Evolutionary conservation across 2,797 vertebrate genomes (phyloP), one percentile per base, ranked within the genome.

Genomic region (Macropodus opercularis): DNA sequence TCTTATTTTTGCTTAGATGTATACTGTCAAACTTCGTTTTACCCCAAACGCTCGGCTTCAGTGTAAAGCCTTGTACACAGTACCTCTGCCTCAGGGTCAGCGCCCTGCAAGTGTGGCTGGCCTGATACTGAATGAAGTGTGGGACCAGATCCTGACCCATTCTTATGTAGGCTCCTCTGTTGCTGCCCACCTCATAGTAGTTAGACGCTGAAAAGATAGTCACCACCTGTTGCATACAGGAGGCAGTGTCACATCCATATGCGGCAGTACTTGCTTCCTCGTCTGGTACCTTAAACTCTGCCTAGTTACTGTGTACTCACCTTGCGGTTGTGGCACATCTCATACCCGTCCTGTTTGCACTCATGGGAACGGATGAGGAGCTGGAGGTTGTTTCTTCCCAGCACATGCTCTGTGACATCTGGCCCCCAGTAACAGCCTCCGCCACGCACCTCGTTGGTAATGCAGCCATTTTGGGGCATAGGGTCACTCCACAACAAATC

Each of bases 391-490:
- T 98, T 85, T 65, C 90, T 94, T 36, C 80, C 78, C 14, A 99
- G 91, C 61, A 98, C 85, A 41, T 83, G 76, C 24, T 89, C 81
- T 0, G 96, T 98, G 77, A 99, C 89, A 0, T 98, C 94, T 1
- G 97, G 96, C 0, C 97, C 96, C 80, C 96, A 98, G 82, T 95
- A 98, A 83, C 95, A 98, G 36, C 96, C 97, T 0, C 93, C 95
- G 0, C 97, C 96, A 64, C 96, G 89, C 39, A 95, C 89, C 0
- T 89, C 85, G 19, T 98, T 98, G n/a, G 87, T 86, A 41, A 85
- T 77, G 75, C 96, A 98, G 75, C 96, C 96, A 1, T 94, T 93
- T 77, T 95, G 95, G 15, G 92, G 68, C 92, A 95, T 91, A 1
- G 96, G 96, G 39, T 98, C 96, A 1, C 96, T 99, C 96, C 96